These are phyloP conservation scores for Protonemura montana DNA, from an alignment of 2,888 invertebrate species.

Conservation along the genomic window DNA sequence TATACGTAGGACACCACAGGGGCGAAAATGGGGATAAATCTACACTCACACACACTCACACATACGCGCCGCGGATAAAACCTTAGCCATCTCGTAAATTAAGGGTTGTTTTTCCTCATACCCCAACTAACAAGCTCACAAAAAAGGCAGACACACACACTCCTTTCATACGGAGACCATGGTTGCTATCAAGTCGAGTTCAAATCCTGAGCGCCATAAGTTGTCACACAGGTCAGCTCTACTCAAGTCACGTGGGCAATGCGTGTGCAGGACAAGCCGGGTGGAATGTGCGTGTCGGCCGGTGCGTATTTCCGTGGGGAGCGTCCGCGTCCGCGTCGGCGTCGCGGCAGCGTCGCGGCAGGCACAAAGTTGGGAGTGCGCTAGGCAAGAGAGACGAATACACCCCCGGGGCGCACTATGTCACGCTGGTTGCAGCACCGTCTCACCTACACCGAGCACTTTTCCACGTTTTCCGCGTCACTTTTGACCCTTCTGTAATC, in stretches of 20 bases:
- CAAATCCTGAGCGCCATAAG: conserved; percentile 42
- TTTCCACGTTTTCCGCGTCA: conserved; percentile 41
- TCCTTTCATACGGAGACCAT: not conserved
- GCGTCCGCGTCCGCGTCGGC: not conserved
- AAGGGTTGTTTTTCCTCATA: conserved; percentile 41
- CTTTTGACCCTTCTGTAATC: conserved; percentile 44
- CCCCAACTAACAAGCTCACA: conserved; percentile 19
- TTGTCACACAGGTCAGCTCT: conserved; percentile 42
- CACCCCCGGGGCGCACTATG: conserved; percentile 46
- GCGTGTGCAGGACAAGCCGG: not conserved
- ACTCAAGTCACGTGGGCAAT: not conserved
- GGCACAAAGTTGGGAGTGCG: conserved; percentile 26
- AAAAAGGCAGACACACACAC: conserved; percentile 25
- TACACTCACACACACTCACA: conserved; percentile 27
- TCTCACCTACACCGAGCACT: conserved; percentile 16
- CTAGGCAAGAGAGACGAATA: conserved; percentile 43
- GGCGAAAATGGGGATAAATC: conserved; percentile 39
- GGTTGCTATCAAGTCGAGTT: conserved; percentile 42
- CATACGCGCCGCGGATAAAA: conserved; percentile 40
- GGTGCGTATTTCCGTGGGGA: not conserved
- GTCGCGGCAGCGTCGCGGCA: conserved; percentile 23
- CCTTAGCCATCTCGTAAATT: conserved; percentile 46
- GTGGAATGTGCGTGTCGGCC: not conserved
- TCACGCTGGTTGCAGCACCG: conserved; percentile 44
- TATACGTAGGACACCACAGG: conserved; percentile 40